Evolutionary conservation across 2,797 vertebrate genomes (phyloP).

Genomic region (Petrocephalus schoutedeni): DNA sequence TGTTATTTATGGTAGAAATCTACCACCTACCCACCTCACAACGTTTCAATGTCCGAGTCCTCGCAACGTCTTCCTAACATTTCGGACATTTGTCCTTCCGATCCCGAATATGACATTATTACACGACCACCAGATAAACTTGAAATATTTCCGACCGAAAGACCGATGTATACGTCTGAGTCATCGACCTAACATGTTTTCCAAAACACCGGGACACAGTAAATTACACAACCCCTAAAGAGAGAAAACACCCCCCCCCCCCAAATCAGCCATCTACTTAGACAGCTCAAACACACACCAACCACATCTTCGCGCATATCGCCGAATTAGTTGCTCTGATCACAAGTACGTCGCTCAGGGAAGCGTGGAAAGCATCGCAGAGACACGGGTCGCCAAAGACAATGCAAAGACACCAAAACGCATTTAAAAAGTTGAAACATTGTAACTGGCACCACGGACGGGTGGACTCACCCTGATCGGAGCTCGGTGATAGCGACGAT

Average conservation of each 20-base stretch:
- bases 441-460: background rate
- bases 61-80: background rate
- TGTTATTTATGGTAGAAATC: constrained; percentile 10
- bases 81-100: background rate
- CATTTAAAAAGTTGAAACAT: constrained; percentile 7
- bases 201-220: background rate
- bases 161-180: background rate
- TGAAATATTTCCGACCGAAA: background rate
- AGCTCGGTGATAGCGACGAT: constrained; percentile 18
- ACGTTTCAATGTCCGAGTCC: background rate
- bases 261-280: background rate
- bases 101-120: background rate
- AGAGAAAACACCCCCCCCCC: background rate
- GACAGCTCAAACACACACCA: background rate
- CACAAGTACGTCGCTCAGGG: background rate
- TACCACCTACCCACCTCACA: background rate
- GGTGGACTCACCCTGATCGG: constrained; percentile 16
- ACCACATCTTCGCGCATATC: constrained; percentile 12
- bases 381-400: background rate
- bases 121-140: constrained; percentile 4
- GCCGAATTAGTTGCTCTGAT: constrained; percentile 14
- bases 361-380: background rate
- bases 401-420: background rate
- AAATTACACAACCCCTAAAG: background rate
- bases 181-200: constrained; percentile 3